Evolutionary conservation across 1,140 invertebrate species (phyloP), one percentile per base, ranked within the genome.

Genomic region (Temnothorax nylanderi): DNA sequence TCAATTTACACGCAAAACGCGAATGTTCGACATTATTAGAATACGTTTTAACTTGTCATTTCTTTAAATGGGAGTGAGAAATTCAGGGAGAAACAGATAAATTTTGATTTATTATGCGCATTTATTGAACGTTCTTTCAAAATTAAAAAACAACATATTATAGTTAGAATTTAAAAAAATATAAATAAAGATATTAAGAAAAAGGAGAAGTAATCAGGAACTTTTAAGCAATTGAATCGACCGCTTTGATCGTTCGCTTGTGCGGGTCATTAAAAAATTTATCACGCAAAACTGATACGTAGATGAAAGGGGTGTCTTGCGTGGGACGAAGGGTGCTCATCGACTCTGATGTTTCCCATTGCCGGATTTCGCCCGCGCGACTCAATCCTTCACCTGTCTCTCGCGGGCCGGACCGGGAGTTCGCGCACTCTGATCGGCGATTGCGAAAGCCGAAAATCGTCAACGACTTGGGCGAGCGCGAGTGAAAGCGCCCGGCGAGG

Each of bases 401-500:
- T 0, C 26, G 32, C 11, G 32, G 6, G 6, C 2, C n/a, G 34
- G 5, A 16, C 54, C 16, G 21, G 37, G 37, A 47, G 34, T 72
- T 58, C 37, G 37, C 18, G 51, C 41, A 13, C 2, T 6, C n/a
- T 26, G 67, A 21, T 58, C 51, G 18, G 16, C 54, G n/a, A 18
- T 47, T 16, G 18, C 60, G 13, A n/a, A 21, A 47, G 26, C 47
- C 80, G 47, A 84, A 84, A 62, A 60, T 84, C 37, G 44, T 6
- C 4, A 16, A 10, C n/a, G 32, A 56, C 60, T 74, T 13, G 26
- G 60, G 78, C 67, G 64, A 87, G 69, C 65, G 71, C 71, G 75
- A 88, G 89, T 90, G 88, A 88, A 91, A 76, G 81, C 64, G 76
- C 34, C 32, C 51, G 84, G 26, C 32, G 51, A 74, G 71, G 88